These are phyloP conservation scores for Cantharis flavilabris DNA, from an alignment of 2,888 invertebrate species.

Conservation along the genomic window DNA sequence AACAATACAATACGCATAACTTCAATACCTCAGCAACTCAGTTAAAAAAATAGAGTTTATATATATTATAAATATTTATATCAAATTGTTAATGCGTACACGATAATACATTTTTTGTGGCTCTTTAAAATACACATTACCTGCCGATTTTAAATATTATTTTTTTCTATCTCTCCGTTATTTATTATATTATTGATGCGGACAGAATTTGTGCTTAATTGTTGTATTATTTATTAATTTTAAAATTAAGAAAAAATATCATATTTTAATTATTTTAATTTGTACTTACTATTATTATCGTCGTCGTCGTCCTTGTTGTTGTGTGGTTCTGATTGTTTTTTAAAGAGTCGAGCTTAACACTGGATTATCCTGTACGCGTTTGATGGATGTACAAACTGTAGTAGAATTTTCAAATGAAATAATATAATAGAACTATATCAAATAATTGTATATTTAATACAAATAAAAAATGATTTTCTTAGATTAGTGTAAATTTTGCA, in stretches of 20 bases:
- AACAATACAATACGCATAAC: slow-evolving; percentile 52
- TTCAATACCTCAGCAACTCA: slow-evolving; percentile 58
- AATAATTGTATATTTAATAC: slow-evolving; percentile 37
- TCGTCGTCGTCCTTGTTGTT: too few species aligned
- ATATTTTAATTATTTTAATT: not conserved
- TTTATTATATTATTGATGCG: not conserved
- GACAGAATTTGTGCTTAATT: not conserved
- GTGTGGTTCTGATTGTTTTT: not conserved
- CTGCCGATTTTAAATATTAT: not conserved
- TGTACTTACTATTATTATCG: not conserved
- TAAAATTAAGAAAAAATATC: too few species aligned
- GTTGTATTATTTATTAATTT: not conserved
- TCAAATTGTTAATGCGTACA: slow-evolving; percentile 43
- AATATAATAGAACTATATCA: slow-evolving; percentile 40
- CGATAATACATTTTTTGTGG: slow-evolving; percentile 9
- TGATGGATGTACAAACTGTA: slow-evolving; percentile 55
- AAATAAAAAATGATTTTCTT: slow-evolving; percentile 33
- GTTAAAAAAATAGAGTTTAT: slow-evolving; percentile 45
- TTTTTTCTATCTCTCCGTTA: not conserved
- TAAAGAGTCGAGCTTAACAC: slow-evolving; percentile 7
- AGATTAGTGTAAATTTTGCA: slow-evolving; percentile 24
- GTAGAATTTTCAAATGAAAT: slow-evolving; percentile 33
- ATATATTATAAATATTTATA: slow-evolving; percentile 51
- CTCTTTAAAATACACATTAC: slow-evolving; percentile 5
- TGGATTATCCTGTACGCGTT: slow-evolving; percentile 37